Evolutionary conservation across 2,888 invertebrate species (phyloP), one percentile per base, ranked within the genome.

Genomic region (Trichopoda pennipes): DNA sequence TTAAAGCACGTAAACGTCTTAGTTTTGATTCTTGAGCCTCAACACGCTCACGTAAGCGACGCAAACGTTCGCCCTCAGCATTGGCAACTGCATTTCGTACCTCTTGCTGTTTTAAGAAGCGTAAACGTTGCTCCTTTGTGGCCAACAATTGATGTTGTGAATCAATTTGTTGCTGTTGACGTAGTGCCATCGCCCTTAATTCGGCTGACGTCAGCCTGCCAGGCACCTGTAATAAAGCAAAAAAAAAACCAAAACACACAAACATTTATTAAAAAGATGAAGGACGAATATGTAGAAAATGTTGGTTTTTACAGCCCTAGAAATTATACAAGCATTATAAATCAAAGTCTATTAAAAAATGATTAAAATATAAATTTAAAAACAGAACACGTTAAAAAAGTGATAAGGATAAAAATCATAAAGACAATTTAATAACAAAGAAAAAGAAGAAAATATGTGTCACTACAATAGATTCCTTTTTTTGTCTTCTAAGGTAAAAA

Each of bases 121-220:
- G 95, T 91, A 98, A 93, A 89, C 97, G 93, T 92, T 97, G 97
- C 93, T 97, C 97, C 92, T 97, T 96, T 88, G 97, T 97, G 89
- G 96, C 96, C 90, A 98, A 94, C 92, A 97, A 93, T 93, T 91
- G 94, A 91, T 97, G 96, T 93, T 98, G 98, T 90, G 96, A 95
- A 93, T 98, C 98, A 91, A 98, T 98, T 94, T 98, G 98, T 92
- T 97, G 96, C 93, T 98, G 98, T 93, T 99, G 99, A 90, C 98
- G 94, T 92, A 97, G 94, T 91, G 98, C 98, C 97, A 98, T 98
- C 92, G 97, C 97, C 94, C 98, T 97, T 93, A 98, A 95, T 94
- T 98, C 98, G 92, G 95, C 95, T 93, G 98, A 94, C 92, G 96
- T 96, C 94, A 96, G 94, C 95, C 96, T 96, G 94, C 96, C 96